A percentile compares a stretch with the other conserved stretches of the same genome.
phyloP scores from a whole-genome alignment of 2,797 vertebrate genomes.

The Merluccius polli region DNA sequence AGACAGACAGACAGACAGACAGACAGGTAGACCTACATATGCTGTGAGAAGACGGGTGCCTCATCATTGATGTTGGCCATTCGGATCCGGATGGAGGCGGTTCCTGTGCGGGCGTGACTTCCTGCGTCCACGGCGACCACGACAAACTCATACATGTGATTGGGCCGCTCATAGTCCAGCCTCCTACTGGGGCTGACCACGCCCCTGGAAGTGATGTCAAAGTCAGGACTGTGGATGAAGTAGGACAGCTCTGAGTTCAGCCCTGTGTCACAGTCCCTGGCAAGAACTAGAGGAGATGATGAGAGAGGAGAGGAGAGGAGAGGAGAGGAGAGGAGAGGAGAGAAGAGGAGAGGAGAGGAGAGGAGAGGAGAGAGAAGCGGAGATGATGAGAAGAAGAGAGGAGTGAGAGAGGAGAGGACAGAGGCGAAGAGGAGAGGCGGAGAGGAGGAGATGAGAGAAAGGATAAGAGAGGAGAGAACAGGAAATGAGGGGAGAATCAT shows the following conservation, averaged over 20 bases:
- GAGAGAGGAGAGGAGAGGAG: not conserved
- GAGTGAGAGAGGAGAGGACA: not conserved
- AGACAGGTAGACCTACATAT: slow-evolving; percentile 62
- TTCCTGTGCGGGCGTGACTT: slow-evolving; percentile 78
- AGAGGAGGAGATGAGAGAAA: not conserved
- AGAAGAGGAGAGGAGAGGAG: too few relatives aligned
- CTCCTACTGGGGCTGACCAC: slow-evolving; percentile 76
- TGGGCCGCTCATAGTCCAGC: slow-evolving; percentile 82
- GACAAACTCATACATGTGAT: slow-evolving; percentile 86
- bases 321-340: not conserved
- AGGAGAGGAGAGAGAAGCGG: not conserved
- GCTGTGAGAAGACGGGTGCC: slow-evolving; percentile 84
- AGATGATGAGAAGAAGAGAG: not conserved
- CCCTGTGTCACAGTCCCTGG: slow-evolving; percentile 84
- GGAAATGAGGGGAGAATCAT: not conserved
- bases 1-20: not conserved
- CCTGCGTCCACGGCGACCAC: slow-evolving; percentile 85
- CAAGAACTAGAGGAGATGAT: slow-evolving; percentile 65
- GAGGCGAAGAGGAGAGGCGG: not conserved
- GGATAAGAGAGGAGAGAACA: not conserved
- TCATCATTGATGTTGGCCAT: slow-evolving; percentile 84
- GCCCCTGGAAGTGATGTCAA: slow-evolving; percentile 78
- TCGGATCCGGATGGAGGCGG: slow-evolving; percentile 79
- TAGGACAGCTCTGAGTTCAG: slow-evolving; percentile 82
- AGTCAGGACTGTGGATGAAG: slow-evolving; percentile 79